Evolutionary conservation across 2,113 vertebrate genomes (phyloP).

Genomic region (Syngnathus floridae): DNA sequence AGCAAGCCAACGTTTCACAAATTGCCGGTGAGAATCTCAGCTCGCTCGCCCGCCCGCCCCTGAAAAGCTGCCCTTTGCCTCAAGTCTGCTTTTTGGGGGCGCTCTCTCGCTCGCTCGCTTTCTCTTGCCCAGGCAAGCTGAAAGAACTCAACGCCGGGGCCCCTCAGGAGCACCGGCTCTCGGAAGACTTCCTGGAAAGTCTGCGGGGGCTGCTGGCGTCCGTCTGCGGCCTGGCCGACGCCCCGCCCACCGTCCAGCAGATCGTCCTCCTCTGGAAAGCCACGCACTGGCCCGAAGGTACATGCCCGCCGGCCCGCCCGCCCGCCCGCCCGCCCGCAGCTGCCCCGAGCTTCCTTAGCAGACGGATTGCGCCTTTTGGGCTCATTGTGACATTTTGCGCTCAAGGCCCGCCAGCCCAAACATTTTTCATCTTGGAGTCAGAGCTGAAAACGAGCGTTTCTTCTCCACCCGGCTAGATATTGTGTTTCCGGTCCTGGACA

Average conservation of each 20-base stretch:
- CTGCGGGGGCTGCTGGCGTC: constrained; percentile 77
- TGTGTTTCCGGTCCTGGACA: constrained; percentile 93
- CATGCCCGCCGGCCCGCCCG: not conserved
- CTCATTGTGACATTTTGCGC: too few species aligned
- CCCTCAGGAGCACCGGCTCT: constrained; percentile 61
- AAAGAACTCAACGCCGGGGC: constrained; percentile 72
- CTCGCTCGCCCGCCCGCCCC: too few species aligned
- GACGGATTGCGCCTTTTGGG: too few species aligned
- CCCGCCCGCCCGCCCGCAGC: not conserved
- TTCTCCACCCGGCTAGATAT: constrained; percentile 73
- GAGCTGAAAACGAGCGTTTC: not conserved
- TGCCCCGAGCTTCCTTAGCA: too few species aligned
- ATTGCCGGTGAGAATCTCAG: constrained; percentile 77
- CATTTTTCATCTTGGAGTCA: not conserved
- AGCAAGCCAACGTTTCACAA: constrained; percentile 86
- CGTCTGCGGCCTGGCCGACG: constrained; percentile 70
- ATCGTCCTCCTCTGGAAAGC: constrained; percentile 86
- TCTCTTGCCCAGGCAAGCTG: constrained; percentile 76
- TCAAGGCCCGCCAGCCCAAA: too few species aligned
- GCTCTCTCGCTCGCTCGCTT: constrained; percentile 4
- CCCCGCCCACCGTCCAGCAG: constrained; percentile 76
- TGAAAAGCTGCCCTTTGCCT: not conserved
- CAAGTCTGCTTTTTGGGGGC: not conserved
- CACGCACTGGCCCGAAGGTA: constrained; percentile 85
- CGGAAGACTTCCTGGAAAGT: constrained; percentile 68